Base-by-base conservation (phyloP, 2,888 invertebrate species). In the Oxytorus armatus region DNA sequence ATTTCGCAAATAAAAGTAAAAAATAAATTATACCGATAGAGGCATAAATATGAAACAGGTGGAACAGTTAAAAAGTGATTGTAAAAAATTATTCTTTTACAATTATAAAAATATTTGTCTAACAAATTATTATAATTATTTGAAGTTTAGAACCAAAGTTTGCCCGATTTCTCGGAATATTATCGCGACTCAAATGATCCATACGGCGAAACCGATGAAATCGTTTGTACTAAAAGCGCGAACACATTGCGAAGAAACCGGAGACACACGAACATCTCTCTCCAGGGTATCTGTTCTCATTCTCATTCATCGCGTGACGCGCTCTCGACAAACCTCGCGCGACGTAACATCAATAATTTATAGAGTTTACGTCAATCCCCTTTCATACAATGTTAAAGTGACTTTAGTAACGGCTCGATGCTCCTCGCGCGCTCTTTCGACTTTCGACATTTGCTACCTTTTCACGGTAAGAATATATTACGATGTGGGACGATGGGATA, bases 341-440 rank as follows among this genome's bases (percentile, higher is more conserved):
- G 53, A 76, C 53, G 72, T 11, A 61, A 61, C 61, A 49, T 76
- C 80, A 69, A 73, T 80, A 80, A 80, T 80, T 72, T 80, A 80
- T 80, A 42, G 79, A 80, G 66, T 72, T 80, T 68, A 55, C 72
- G 79, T 80, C 79, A 61, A 61, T 76, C 72, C 68, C 59, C 33
- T 55, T 68, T 76, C 61, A 14, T 25, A 53, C 70, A 76, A 76
- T 44, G 70, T 75, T 65, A 18, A 53, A 49, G 25, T 44, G 49
- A 66, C 66, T 75, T 59, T 23, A 8, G 11, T 57, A n/a, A 25
- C 36, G 25, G 16, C 47, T 16, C 21, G 14, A 69, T 65, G 21
- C 18, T 33, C 39, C 53, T 51, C 36, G 0, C n/a, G 11, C n/a
- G n/a, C n/a, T n/a, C n/a, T n/a, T 14, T 21, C 5, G 8, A 10